A percentile compares a stretch with the other conserved stretches of the same genome.
phyloP scores from a whole-genome alignment of 1,140 invertebrate genomes.

The Dendrolimus kikuchii region DNA sequence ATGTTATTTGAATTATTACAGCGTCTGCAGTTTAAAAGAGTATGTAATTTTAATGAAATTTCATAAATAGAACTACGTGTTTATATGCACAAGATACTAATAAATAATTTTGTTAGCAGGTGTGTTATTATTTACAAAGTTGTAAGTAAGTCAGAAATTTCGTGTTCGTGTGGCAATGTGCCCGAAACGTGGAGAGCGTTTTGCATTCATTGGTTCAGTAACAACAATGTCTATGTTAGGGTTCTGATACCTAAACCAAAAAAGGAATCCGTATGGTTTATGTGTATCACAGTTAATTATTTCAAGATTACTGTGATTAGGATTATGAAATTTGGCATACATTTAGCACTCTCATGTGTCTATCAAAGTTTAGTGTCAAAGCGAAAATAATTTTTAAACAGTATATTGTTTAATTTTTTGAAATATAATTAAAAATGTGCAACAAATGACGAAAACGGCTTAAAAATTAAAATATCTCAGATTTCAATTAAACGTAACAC shows the following conservation, averaged over 20 bases:
- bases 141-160: constrained; percentile 10
- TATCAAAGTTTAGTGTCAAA: no score
- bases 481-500: no score
- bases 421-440: no score
- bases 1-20: no score
- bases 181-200: constrained; percentile 24
- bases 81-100: background rate
- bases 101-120: constrained; percentile 5
- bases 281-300: background rate
- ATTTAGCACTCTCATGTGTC: no score
- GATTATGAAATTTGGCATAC: no score
- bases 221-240: constrained; percentile 16
- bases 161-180: constrained; percentile 45
- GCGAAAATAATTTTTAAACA: no score
- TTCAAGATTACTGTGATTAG: background rate
- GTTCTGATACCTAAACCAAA: constrained; percentile 1
- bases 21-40: background rate
- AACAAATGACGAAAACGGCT: no score
- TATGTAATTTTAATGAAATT: background rate
- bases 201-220: constrained; percentile 23
- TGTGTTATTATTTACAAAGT: constrained; percentile 1
- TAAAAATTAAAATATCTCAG: no score
- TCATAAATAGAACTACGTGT: no score
- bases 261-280: constrained; percentile 8
- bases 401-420: no score